Conservation (phyloP, 2,888 invertebrate genomes). For the Cosmopolites sordidus region DNA sequence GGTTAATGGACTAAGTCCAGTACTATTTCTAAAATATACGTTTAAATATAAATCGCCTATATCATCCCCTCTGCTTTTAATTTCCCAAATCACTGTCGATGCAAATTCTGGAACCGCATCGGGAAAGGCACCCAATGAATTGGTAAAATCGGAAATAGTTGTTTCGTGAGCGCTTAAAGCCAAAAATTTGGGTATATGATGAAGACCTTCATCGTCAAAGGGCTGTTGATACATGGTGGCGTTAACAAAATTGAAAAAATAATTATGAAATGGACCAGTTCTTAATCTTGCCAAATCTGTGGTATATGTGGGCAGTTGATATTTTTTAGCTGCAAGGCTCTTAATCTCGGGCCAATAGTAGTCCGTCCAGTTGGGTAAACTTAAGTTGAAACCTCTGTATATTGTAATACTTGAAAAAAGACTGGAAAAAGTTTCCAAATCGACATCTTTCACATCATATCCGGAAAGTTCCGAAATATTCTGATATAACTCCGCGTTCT, state of each 20-base stretch:
- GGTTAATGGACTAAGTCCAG: constrained; percentile 13
- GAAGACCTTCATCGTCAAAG: neutral
- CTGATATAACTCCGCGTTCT: constrained; percentile 57
- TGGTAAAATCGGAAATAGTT: constrained; percentile 65
- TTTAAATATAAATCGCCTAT: constrained; percentile 11
- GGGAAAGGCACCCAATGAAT: constrained; percentile 62
- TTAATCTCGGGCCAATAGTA: constrained; percentile 58
- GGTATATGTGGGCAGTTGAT: constrained; percentile 51
- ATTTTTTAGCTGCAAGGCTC: constrained; percentile 53
- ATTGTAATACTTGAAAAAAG: constrained; percentile 39
- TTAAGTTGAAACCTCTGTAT: constrained; percentile 43
- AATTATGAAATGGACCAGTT: constrained; percentile 29
- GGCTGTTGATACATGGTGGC: constrained; percentile 1
- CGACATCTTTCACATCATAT: constrained; percentile 49
- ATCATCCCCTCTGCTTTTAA: constrained; percentile 36
- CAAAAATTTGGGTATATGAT: constrained; percentile 21
- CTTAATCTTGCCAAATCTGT: constrained; percentile 53
- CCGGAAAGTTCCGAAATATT: constrained; percentile 52
- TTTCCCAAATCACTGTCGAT: constrained; percentile 64
- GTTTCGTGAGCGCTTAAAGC: constrained; percentile 67
- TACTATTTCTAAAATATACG: constrained; percentile 24
- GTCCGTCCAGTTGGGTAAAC: constrained; percentile 30
- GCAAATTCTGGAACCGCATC: constrained; percentile 61
- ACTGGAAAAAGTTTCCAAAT: constrained; percentile 52
- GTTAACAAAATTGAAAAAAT: constrained; percentile 25